These are phyloP conservation scores for Agapornis roseicollis DNA, from an alignment of 2,113 vertebrate species.

Conservation along the genomic window DNA sequence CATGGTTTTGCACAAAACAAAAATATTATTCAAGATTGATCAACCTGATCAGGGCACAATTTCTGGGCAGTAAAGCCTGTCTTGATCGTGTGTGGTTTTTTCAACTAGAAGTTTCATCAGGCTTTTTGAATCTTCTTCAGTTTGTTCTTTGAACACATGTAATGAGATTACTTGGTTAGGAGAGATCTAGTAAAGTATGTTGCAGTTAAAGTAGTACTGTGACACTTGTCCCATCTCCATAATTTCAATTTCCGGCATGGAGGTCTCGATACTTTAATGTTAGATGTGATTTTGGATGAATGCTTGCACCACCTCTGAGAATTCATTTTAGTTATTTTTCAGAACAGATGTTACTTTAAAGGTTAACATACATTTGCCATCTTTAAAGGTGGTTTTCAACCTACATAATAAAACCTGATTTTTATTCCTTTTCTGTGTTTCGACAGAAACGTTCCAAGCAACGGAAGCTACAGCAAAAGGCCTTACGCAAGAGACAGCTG, in stretches of 20 bases:
- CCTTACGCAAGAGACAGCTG: conserved; percentile 94
- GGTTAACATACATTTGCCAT: background rate
- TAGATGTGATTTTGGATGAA: background rate
- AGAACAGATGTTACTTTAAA: background rate
- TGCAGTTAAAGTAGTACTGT: background rate
- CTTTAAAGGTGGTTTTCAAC: background rate
- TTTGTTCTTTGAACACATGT: background rate
- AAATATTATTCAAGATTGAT: background rate
- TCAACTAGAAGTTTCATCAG: background rate
- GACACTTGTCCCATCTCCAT: background rate
- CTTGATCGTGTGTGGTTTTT: background rate
- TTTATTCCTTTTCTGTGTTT: conserved; percentile 17
- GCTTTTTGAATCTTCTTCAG: background rate
- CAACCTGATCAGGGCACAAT: background rate
- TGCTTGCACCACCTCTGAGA: background rate
- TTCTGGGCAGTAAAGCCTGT: background rate
- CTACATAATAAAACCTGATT: background rate
- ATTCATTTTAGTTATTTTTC: background rate
- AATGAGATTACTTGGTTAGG: background rate
- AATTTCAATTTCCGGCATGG: background rate
- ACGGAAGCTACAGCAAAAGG: conserved; percentile 96
- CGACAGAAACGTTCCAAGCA: conserved; percentile 95
- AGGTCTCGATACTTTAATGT: background rate
- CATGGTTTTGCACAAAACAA: background rate
- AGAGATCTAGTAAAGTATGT: background rate